Base-by-base conservation (phyloP, 92 coral and sea anemone species). In the Palythoa grandis region DNA sequence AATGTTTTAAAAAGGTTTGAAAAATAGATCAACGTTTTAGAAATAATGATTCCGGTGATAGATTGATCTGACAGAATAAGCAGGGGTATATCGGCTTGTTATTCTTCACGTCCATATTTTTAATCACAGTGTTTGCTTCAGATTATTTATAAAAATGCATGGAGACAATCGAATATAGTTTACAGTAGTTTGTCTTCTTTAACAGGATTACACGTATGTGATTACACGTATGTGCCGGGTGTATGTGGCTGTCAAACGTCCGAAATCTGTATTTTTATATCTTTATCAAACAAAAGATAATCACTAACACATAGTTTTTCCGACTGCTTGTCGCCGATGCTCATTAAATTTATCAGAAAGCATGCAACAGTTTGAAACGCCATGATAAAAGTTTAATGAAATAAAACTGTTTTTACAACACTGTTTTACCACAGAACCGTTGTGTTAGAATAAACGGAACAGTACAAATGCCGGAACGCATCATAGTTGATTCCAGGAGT, bases 261-360 rank as follows among this genome's bases (percentile, higher is more conserved):
- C 11, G 9, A 63, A 63, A 63, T 19, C 23, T 63, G 10, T 63
- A 63, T 63, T 20, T 63, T 63, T n/a, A 2, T 10, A 25, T 37
- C 11, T 69, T 37, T 25, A 29, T 69, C 39, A 69, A 25, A 37
- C 47, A 22, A 13, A 16, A 25, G 74, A 69, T 75, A 76, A 63
- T 19, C 69, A n/a, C 11, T 17, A n/a, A 58, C 3, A 54, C 63
- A n/a, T 23, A 40, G 43, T 24, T 24, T 24, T 24, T 54, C 13
- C 82, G 82, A 76, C 82, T 54, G 53, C n/a, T 54, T 76, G 82
- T 24, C 82, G 82, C 82, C 82, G 63, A 13, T 65, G 25, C 22
- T 58, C 47, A 56, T 24, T 54, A 15, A 52, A 75, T 50, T 75
- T 75, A 75, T 76, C 40, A 76, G 24, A 37, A 69, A 11, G 4